phyloP scores from a whole-genome alignment of 2,113 vertebrate genomes.

The Phocoena sinus region DNA sequence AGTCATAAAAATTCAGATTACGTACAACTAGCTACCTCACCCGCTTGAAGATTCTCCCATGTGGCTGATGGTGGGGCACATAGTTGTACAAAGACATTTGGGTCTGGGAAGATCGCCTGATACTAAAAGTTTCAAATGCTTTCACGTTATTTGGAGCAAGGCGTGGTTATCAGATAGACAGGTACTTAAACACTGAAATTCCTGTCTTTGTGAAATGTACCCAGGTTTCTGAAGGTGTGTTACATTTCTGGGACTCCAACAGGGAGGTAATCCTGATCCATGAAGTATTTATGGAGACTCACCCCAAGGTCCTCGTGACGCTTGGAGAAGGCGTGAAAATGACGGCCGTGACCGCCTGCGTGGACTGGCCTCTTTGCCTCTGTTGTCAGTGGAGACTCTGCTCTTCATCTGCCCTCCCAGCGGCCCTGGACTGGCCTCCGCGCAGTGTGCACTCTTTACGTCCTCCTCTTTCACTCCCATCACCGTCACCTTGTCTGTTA shows the following conservation, averaged over 20 bases:
- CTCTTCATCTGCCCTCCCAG: neutral
- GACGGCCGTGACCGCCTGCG: rapidly evolving
- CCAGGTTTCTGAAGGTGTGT: neutral
- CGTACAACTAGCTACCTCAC: neutral
- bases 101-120: neutral
- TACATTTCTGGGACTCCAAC: neutral
- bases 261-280: neutral
- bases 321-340: rapidly evolving
- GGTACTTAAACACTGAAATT: neutral
- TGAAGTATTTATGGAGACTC: neutral
- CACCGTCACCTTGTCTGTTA: no score
- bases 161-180: no score
- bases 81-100: neutral
- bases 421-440: neutral
- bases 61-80: neutral
- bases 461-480: neutral
- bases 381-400: neutral
- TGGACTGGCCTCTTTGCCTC: neutral
- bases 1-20: neutral
- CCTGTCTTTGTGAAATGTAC: neutral
- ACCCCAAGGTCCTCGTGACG: neutral
- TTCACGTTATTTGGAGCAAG: neutral
- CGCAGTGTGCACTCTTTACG: no score
- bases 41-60: neutral
- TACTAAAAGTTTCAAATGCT: neutral